Evolutionary conservation across 2,113 vertebrate species (phyloP).

Genomic region (Platichthys stellatus): DNA sequence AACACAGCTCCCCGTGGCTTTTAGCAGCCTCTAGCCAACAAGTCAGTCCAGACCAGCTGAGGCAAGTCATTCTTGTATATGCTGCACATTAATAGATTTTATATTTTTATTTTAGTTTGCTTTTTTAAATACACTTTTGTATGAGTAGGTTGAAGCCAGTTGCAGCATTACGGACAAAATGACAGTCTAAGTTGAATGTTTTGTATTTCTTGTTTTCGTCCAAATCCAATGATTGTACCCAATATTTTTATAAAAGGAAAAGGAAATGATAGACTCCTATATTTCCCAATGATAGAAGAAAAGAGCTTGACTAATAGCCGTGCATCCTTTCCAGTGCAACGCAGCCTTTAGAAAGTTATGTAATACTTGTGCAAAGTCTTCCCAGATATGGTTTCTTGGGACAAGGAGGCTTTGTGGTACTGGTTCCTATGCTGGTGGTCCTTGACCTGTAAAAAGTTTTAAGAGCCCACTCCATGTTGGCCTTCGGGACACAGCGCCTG

Average conservation of each 20-base stretch:
- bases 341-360: neutral
- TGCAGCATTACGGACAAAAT: no score
- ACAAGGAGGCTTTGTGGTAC: constrained; percentile 7
- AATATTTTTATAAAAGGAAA: neutral
- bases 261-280: neutral
- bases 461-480: constrained; percentile 1
- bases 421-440: constrained; percentile 27
- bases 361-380: constrained; percentile 22
- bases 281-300: neutral
- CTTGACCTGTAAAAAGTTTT: constrained; percentile 3
- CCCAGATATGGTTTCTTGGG: constrained; percentile 13
- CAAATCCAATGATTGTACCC: no score
- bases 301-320: neutral
- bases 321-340: neutral
- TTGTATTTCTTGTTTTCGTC: no score
- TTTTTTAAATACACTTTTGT: no score
- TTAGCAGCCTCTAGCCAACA: no score
- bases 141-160: no score
- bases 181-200: no score
- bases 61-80: no score
- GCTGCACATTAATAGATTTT: no score
- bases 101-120: no score
- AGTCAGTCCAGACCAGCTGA: no score
- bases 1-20: no score
- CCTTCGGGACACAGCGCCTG: neutral